Evolutionary conservation across 2,113 vertebrate species (phyloP), one percentile per base, ranked within the genome.

Genomic region (Callocephalon fimbriatum): DNA sequence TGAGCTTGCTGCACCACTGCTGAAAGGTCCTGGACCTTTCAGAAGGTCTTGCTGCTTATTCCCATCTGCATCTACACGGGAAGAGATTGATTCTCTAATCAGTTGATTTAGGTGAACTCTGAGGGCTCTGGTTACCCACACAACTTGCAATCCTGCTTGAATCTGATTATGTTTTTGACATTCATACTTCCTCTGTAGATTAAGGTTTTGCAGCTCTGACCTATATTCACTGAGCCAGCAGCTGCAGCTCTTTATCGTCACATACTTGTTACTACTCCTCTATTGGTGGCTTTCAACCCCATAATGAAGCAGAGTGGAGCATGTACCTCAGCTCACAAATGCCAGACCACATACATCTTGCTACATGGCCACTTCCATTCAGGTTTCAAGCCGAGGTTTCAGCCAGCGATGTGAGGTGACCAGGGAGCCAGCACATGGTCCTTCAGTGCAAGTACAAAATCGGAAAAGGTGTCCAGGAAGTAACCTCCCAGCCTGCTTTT

Each of bases 121-220:
- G 44, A 58, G 59, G 35, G 35, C 42, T 83, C 76, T 82, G 83
- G 76, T 86, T 91, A 77, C 72, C 62, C 84, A 44, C 80, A 62
- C 17, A 80, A 62, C 54, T 91, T 70, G 45, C 78, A 86, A 19
- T 84, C 72, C 45, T 89, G 48, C 58, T 61, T 51, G 63, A 86
- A 88, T 90, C 82, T 92, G 66, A 79, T 82, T 72, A 51, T 48
- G 53, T 32, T 92, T 96, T 71, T 86, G 82, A 79, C 56, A 68
- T 82, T 90, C 61, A 29, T 4, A n/a, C 75, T 90, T 90, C 71
- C 75, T 83, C 62, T 5, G 1, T 71, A 93, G 88, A 92, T 90
- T 78, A 92, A 71, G 65, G 74, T 63, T 93, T 85, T 92, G 88
- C 66, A 71, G 66, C 62, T 92, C 56, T 95, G 89, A 90, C 89